Base-by-base conservation (phyloP, 2,888 invertebrate species). In the Cataglyphis rosenhaueri region DNA sequence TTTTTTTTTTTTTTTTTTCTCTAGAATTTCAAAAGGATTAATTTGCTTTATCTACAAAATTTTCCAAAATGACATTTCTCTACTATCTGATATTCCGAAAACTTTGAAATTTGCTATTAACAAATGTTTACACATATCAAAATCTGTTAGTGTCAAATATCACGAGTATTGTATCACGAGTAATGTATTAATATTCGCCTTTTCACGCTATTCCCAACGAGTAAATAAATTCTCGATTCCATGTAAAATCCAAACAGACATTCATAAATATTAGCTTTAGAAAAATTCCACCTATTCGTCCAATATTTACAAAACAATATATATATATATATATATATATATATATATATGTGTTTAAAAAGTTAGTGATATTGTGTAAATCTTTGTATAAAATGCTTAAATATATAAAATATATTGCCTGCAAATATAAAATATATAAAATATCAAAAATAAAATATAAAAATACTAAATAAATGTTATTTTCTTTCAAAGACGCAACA, bases 221-320 rank as follows among this genome's bases (percentile, higher is more conserved):
- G 35, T 38, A 76, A 76, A 65, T 55, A 65, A 76, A 15, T 65
- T 65, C 9, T 18, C 55, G 15, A 65, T 65, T 66, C 12, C 57
- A 15, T 29, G 55, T 9, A 76, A 65, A 18, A 62, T 18, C 35
- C 48, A 52, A 64, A 76, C 57, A 38, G 15, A 55, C 29, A 66
- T 64, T 64, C 55, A 41, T 66, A 55, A 76, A 66, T 76, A 76
- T 76, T 76, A 76, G 41, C n/a, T 52, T 41, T 29, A 29, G 0
- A 21, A 12, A 44, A 41, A n/a, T 41, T 21, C 3, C 15, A 55
- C 29, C n/a, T 15, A 1, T 15, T 32, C 18, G 6, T 9, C 15
- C n/a, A 57, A 55, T 76, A 66, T 76, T 66, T 57, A 29, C 29
- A 55, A 41, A 76, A 29, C n/a, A 29, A 9, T 29, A 2, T 29